Base-by-base conservation (phyloP, 64 coral and sea anemone genomes). In the Pocillopora damicornis region DNA sequence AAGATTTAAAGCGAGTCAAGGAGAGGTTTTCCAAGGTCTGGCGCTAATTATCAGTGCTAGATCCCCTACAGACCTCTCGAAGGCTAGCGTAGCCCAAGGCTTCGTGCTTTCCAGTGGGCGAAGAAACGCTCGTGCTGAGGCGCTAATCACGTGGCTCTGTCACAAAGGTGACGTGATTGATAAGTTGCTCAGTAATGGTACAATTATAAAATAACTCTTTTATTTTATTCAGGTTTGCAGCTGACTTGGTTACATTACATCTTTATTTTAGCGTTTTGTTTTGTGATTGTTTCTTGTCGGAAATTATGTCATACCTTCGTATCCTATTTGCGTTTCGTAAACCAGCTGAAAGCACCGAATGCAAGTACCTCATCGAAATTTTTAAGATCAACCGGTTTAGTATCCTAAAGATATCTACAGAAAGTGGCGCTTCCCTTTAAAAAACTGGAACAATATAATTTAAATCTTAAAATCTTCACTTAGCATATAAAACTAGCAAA, bases 401-500 rank as follows among this genome's bases (percentile, higher is more conserved):
- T 30, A 30, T 30, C 30, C 30, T 30, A 79, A 12, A 67, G 1
- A 17, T 35, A 38, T 59, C 36, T 73, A 85, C 37, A 65, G 58
- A 85, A 85, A 72, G 17, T 51, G 42, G 42, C 11, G 38, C 37
- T 38, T 37, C 37, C 65, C 65, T 85, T 72, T 30, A 73, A 85
- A 85, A 85, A 85, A 72, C 25, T 57, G 11, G 64, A n/a, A 63
- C 42, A 65, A 58, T 71, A 15, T 71, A 71, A 35, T 51, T 84
- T 16, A 16, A 22, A 15, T 67, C 22, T 71, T 71, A 71, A 71
- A 71, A 71, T 71, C 67, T 72, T 72, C 22, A 58, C 38, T 25
- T 22, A 18, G 37, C 0, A 15, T 85, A 85, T 85, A 85, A 85
- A 85, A 85, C 81, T 85, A 85, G 65, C 35, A 51, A 37, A 85